These are phyloP conservation scores for Epizoanthus fatuus DNA, from an alignment of 92 coral and sea anemone genomes.

Conservation along the genomic window DNA sequence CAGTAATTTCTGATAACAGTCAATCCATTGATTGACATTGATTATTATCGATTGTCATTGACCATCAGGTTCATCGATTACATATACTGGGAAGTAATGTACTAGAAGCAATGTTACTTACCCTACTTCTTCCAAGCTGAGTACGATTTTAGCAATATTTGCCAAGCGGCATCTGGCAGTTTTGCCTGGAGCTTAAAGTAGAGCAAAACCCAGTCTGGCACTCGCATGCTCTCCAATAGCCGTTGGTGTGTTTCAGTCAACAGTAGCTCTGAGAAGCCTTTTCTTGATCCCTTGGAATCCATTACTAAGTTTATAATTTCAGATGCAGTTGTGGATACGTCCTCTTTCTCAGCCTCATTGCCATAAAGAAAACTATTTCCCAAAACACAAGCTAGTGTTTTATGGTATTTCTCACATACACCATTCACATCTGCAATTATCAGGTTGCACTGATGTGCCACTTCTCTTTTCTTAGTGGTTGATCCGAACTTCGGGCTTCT, in stretches of 20 bases:
- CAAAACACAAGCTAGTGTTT: conserved; percentile 35
- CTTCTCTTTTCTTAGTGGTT: conserved; percentile 30
- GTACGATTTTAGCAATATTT: conserved; percentile 63
- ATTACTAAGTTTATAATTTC: conserved; percentile 46
- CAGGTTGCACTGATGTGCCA: conserved; percentile 1
- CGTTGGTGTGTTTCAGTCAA: conserved; percentile 33
- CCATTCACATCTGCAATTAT: conserved; percentile 23
- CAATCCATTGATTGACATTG: too few relatives aligned
- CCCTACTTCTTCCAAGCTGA: conserved; percentile 75
- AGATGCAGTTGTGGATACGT: conserved; percentile 17
- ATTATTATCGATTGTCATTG: too few relatives aligned
- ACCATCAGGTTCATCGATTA: too few relatives aligned
- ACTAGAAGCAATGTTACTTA: conserved; percentile 3
- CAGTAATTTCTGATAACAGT: too few relatives aligned
- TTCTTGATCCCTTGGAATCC: conserved; percentile 61
- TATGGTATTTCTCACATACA: conserved; percentile 6
- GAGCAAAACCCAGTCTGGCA: conserved; percentile 76
- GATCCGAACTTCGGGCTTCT: conserved; percentile 31
- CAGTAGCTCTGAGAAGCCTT: conserved; percentile 57
- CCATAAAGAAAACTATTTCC: conserved; percentile 33
- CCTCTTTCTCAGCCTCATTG: neutral
- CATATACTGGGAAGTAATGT: too few relatives aligned
- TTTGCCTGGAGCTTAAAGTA: conserved; percentile 62
- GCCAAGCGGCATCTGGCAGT: conserved; percentile 67
- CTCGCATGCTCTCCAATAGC: conserved; percentile 47